These are phyloP conservation scores for Cheirogaleus major DNA, from an alignment of 2,797 vertebrate genomes.

Conservation along the genomic window DNA sequence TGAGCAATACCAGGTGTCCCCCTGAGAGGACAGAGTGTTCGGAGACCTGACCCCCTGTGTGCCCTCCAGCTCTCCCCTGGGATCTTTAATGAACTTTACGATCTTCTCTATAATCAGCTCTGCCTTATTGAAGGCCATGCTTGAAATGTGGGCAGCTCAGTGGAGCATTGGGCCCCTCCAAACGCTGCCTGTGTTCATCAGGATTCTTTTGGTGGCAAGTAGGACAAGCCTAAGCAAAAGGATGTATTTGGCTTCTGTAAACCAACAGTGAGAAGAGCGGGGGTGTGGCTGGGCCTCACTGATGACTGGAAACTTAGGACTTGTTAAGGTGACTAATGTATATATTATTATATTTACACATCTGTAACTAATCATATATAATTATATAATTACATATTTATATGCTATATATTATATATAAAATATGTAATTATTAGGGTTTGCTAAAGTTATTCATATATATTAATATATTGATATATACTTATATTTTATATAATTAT, in stretches of 20 bases:
- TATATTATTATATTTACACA: not conserved
- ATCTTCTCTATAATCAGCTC: not conserved
- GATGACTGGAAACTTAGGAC: not conserved
- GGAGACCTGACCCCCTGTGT: no score
- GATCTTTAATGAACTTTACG: not conserved
- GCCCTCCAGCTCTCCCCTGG: not conserved
- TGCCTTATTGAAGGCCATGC: not conserved
- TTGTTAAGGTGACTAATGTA: not conserved
- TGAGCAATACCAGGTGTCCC: no score
- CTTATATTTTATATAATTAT: not conserved
- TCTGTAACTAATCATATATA: not conserved
- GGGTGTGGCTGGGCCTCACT: not conserved
- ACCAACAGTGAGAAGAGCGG: not conserved
- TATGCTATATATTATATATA: not conserved
- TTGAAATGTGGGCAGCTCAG: not conserved
- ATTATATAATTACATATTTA: not conserved
- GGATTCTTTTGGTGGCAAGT: not conserved
- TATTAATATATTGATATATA: not conserved
- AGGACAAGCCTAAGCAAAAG: not conserved
- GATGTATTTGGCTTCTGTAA: not conserved
- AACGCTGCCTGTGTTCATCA: not conserved
- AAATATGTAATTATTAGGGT: not conserved
- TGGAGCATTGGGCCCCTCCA: no score
- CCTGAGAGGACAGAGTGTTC: not conserved
- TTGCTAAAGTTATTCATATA: not conserved